Evolutionary conservation across 2,113 vertebrate genomes (phyloP), one percentile per base, ranked within the genome.

Genomic region (Triplophysa rosa): DNA sequence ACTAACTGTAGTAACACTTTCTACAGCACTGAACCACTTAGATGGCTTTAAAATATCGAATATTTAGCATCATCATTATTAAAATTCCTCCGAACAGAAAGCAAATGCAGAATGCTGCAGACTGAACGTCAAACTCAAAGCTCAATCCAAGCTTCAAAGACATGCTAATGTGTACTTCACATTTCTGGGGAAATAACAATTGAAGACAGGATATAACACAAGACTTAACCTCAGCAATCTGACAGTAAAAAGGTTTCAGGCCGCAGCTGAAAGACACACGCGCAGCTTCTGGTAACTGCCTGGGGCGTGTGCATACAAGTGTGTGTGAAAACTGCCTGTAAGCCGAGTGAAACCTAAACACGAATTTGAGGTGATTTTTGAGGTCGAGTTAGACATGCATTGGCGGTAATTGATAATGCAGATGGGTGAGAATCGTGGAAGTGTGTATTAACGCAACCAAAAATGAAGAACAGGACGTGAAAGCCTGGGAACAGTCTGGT

Each of bases 401-500:
- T 61, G 63, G 81, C 76, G 37, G 77, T 67, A 52, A 63, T 42
- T 64, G 45, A 72, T 71, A 64, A 68, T 72, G 70, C 23, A 29
- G 75, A 40, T 5, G 63, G 26, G 19, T 67, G 47, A 67, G 73
- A 82, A 59, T 56, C 62, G 75, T 78, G 82, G 77, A 80, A 74
- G 67, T 79, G 63, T 33, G 19, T 12, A 16, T 77, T 80, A 78
- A 45, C 1, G 2, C 33, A 59, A 71, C 69, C 23, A 80, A 77
- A 37, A 37, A 37, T 37, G 40, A 47, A 58, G 66, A 74, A 75
- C 68, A 84, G 77, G 88, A 88, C 74, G 58, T 88, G 77, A 82
- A 88, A 87, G 84, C 78, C 65, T 63, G 80, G 76, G 88, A 89
- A 88, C 81, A 84, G 47, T 76, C 86, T 83, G 29, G 8, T n/a